Base-by-base conservation (phyloP, 2,797 vertebrate genomes). In the Kryptopterus vitreolus region DNA sequence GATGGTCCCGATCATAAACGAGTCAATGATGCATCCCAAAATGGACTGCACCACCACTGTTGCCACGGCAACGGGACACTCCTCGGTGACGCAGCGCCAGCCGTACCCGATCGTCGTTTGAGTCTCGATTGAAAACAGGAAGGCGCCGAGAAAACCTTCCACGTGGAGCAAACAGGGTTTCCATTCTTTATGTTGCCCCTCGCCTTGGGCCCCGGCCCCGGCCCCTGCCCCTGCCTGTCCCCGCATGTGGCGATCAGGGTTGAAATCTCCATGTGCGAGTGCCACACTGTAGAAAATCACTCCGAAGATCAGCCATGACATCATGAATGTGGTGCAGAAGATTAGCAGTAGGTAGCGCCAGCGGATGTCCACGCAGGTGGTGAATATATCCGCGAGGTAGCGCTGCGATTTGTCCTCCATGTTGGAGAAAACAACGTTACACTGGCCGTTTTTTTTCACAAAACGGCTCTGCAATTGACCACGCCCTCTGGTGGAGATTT, bases 91-190 rank as follows among this genome's bases (percentile, higher is more conserved):
- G 0, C 96, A 98, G 58, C 97, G 96, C 92, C 96, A 97, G 38
- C 97, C 97, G 0, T 99, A 99, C 59, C 97, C 97, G 7, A 99
- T 99, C 79, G 97, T 99, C 12, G 97, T 99, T 91, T 99, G 97
- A 1, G 97, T 98, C 91, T 99, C 97, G 87, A 98, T 95, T 0
- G 97, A 99, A 90, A 99, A 99, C 46, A 99, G 92, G 62, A 99
- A 96, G 7, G 97, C 97, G 22, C 96, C 96, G 15, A 97, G 86
- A 82, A 99, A 98, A 57, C 96, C 95, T 33, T 95, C 95, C 9
- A 98, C 96, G 0, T 98, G 95, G 87, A 97, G 95, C 86, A 99
- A 95, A 87, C 97, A 98, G 31, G 96, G 95, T 83, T 95, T 95
- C 83, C 90, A 91, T 53, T 90, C 85, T 10, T 80, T 2, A 85